Conservation (phyloP, 2,888 invertebrate genomes). For the Sisyra terminalis region DNA sequence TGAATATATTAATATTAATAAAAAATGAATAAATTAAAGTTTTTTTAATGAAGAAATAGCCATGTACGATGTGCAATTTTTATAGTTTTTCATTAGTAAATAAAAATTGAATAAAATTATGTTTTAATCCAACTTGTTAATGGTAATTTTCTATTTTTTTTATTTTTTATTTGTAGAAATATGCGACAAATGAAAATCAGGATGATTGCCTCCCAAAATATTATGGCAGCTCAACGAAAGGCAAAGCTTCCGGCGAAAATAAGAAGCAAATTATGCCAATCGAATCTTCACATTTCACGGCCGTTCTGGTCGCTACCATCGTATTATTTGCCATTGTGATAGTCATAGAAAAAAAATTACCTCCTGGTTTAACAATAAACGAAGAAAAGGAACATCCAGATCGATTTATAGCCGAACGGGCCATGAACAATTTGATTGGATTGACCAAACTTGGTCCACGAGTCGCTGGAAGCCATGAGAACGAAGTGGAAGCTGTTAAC, state of each 20-base stretch:
- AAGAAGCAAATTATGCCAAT: slow-evolving; percentile 23
- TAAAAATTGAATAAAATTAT: too few relatives aligned
- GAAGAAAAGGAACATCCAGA: slow-evolving; percentile 25
- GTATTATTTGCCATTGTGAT: slow-evolving; percentile 35
- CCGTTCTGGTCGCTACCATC: slow-evolving; percentile 32
- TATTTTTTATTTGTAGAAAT: neutral
- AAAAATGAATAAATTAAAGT: too few relatives aligned
- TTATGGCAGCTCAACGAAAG: neutral
- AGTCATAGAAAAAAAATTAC: slow-evolving; percentile 40
- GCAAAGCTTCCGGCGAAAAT: too few relatives aligned
- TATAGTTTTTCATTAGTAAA: too few relatives aligned
- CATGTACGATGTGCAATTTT: too few relatives aligned
- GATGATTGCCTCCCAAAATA: neutral
- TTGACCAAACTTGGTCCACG: slow-evolving; percentile 43
- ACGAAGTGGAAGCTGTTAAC: slow-evolving; percentile 40
- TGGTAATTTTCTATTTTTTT: neutral
- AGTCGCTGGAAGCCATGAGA: slow-evolving; percentile 48
- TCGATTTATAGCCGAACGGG: slow-evolving; percentile 44
- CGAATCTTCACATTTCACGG: slow-evolving; percentile 30
- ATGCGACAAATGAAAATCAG: slow-evolving; percentile 1
- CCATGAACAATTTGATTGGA: slow-evolving; percentile 44
- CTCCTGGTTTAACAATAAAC: slow-evolving; percentile 30
- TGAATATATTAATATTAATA: too few relatives aligned
- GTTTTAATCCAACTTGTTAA: too few relatives aligned
- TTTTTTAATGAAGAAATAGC: too few relatives aligned